Base-by-base conservation (phyloP, 2,113 vertebrate genomes). In the Malurus cyaneus region DNA sequence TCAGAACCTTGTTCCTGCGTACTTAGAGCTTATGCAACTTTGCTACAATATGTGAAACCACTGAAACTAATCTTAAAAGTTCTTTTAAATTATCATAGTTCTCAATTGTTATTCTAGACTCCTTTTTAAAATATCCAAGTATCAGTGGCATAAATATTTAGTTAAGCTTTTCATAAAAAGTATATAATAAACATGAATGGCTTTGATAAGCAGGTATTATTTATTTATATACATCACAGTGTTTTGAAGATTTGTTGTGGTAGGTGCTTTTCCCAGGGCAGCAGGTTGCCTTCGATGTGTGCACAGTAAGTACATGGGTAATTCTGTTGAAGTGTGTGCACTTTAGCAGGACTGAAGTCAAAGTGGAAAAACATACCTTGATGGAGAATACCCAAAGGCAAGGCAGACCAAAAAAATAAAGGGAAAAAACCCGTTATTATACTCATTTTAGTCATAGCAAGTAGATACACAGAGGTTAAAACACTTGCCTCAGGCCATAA, bases 361-460 rank as follows among this genome's bases (percentile, higher is more conserved):
- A 96, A 96, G 94, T 94, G 92, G 88, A 96, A 82, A 94, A 97
- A 82, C 86, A 78, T 59, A 54, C 70, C 70, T 80, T 88, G 52
- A 81, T 92, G n/a, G 52, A 94, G 52, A 95, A 88, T 77, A 90
- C 92, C 94, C 93, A 92, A 92, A 90, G 92, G 94, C 88, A 88
- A 93, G 52, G 56, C 42, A 90, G 50, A 62, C 21, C 52, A 36
- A 91, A 93, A 94, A 94, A 80, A 89, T 61, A 46, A 87, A 76
- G 42, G 39, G n/a, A 76, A 92, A 92, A 81, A 61, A 94, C 70
- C 42, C 54, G 11, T 47, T 89, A 56, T 83, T 92, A 78, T 86
- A 70, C 41, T 86, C 41, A 92, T 95, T 95, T 93, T 77, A 96
- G 78, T 95, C 76, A 80, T 53, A 88, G 88, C 66, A 93, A 90